phyloP scores from a whole-genome alignment of 2,113 vertebrate species.

The Tinamus guttatus region DNA sequence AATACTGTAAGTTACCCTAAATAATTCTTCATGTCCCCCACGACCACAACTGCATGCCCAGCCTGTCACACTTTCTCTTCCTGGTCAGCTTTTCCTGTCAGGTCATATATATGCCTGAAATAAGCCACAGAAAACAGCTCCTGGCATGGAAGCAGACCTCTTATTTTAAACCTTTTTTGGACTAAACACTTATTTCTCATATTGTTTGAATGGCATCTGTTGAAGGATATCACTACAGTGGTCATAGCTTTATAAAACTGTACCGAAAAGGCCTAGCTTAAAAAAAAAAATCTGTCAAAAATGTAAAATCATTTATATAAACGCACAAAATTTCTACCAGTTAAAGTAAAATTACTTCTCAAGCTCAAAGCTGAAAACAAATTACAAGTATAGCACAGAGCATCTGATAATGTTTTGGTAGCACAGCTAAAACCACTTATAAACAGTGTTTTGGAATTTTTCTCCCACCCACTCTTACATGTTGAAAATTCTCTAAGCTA shows the following conservation, averaged over 20 bases:
- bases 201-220: neutral
- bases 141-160: neutral
- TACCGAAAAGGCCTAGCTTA: neutral
- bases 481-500: neutral
- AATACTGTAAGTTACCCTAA: neutral
- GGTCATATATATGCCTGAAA: neutral
- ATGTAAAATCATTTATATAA: neutral
- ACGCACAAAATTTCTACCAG: neutral
- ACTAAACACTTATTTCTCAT: neutral
- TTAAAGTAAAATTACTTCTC: conserved; percentile 19
- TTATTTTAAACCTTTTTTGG: neutral
- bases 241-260: neutral
- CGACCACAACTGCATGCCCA: neutral
- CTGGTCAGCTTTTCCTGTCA: neutral
- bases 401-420: neutral
- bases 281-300: conserved; percentile 15
- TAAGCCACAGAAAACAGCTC: neutral
- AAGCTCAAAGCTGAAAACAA: conserved; percentile 43
- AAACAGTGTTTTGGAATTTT: neutral
- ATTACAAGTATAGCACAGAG: conserved; percentile 2
- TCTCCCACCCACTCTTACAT: neutral
- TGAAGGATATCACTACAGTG: neutral
- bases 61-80: neutral
- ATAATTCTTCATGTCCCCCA: neutral
- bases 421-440: neutral